These are phyloP conservation scores for Denticeps clupeoides DNA, from an alignment of 2,797 vertebrate species.

Conservation along the genomic window DNA sequence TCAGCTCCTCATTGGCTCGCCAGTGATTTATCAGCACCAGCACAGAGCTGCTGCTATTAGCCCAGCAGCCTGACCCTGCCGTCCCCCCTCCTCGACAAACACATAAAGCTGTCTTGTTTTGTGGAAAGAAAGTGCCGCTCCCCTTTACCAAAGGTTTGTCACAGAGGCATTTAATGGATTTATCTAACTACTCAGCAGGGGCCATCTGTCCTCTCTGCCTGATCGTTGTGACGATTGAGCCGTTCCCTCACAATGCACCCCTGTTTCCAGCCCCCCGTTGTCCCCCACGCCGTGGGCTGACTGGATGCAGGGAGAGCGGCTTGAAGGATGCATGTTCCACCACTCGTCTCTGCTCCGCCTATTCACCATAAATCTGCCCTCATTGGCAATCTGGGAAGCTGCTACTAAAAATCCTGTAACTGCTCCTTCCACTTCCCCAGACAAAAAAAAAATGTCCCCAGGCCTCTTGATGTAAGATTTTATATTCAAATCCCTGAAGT, in stretches of 20 bases:
- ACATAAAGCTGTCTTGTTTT: conserved; percentile 47
- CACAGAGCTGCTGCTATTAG: conserved; percentile 29
- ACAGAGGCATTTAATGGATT: conserved; percentile 45
- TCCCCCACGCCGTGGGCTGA: conserved; percentile 30
- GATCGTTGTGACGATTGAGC: conserved; percentile 42
- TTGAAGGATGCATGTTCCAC: conserved; percentile 15
- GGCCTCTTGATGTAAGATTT: no score
- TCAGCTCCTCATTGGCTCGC: no score
- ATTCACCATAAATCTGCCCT: conserved; percentile 12
- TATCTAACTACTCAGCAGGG: conserved; percentile 23
- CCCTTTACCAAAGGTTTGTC: conserved; percentile 33
- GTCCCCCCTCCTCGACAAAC: conserved; percentile 37
- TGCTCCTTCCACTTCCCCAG: no score
- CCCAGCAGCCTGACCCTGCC: not conserved
- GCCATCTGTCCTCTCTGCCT: conserved; percentile 38
- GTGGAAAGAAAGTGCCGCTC: conserved; percentile 44
- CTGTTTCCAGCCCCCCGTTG: not conserved
- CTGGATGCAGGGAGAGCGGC: no score
- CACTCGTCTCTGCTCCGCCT: conserved; percentile 11
- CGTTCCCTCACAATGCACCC: conserved; percentile 16
- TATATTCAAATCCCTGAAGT: no score
- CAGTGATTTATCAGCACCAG: no score
- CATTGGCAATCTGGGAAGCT: conserved; percentile 8
- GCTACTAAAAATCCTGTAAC: conserved; percentile 15
- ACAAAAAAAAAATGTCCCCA: no score